Percentiles rank a stretch among this genome's conserved stretches.
phyloP scores from a whole-genome alignment of 2,888 invertebrate genomes.

The Lithophane socia region DNA sequence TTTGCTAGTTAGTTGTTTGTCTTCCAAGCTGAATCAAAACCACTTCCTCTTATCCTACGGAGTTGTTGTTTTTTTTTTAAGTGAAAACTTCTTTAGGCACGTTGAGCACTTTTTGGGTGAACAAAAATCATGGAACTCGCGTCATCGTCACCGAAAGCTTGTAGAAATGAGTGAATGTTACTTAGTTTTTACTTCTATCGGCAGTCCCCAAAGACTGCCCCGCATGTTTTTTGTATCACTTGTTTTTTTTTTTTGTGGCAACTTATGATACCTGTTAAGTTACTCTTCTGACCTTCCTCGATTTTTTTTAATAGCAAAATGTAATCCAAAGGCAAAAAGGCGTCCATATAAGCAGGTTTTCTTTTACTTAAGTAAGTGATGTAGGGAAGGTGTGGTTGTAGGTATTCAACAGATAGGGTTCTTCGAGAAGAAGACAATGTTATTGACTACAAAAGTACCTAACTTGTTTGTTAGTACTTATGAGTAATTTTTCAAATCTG shows the following conservation, averaged over 20 bases:
- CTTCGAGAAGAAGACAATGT: not conserved
- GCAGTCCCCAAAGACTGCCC: too few relatives aligned
- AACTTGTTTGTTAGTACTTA: not conserved
- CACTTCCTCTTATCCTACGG: not conserved
- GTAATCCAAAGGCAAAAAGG: not conserved
- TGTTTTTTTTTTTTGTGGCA: too few relatives aligned
- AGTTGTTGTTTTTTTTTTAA: not conserved
- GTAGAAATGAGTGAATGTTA: too few relatives aligned
- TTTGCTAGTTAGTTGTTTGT: not conserved
- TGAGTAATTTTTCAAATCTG: slow-evolving; percentile 2
- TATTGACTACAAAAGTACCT: not conserved
- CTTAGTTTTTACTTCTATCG: too few relatives aligned
- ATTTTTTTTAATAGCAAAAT: not conserved
- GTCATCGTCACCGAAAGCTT: too few relatives aligned
- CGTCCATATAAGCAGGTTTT: not conserved
- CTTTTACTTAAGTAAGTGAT: not conserved
- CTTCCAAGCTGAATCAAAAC: not conserved
- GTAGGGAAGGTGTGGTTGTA: not conserved
- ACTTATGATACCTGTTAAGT: too few relatives aligned
- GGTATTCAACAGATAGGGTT: not conserved
- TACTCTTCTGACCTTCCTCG: too few relatives aligned
- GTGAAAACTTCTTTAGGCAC: too few relatives aligned
- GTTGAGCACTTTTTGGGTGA: too few relatives aligned
- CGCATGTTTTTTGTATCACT: too few relatives aligned
- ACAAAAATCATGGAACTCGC: too few relatives aligned